Percentiles rank a stretch among this genome's conserved stretches.
These are phyloP conservation scores for Nestor notabilis DNA, from an alignment of 2,113 vertebrate species.

Conservation along the genomic window DNA sequence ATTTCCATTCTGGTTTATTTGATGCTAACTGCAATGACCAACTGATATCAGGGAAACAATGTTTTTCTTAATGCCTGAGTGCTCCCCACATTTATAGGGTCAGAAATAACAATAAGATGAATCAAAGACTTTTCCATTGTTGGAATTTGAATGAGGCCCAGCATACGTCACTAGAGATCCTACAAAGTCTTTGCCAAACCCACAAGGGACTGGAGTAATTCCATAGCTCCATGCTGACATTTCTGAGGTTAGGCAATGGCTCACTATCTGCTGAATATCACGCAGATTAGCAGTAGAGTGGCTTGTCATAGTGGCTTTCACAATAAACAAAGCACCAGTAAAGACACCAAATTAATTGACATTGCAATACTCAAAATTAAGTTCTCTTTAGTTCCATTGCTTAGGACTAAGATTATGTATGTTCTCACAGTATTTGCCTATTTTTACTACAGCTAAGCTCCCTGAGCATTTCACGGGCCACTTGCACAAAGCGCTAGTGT, in stretches of 20 bases:
- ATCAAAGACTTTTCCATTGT: conserved; percentile 33
- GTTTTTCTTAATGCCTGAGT: neutral
- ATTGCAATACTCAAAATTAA: neutral
- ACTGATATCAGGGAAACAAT: neutral
- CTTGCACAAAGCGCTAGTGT: neutral
- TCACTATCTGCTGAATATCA: conserved; percentile 24
- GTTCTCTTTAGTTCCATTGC: neutral
- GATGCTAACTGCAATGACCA: neutral
- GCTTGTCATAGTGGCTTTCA: conserved; percentile 1
- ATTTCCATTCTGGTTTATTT: conserved; percentile 29
- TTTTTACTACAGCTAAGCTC: neutral
- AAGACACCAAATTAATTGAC: neutral
- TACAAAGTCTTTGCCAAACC: conserved; percentile 41
- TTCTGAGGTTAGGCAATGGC: conserved; percentile 42
- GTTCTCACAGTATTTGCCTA: neutral
- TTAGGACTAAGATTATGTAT: neutral
- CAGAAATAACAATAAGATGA: conserved; percentile 34
- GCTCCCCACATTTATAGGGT: conserved; percentile 18
- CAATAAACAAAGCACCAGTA: neutral
- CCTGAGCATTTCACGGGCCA: neutral
- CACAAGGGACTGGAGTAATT: conserved; percentile 34
- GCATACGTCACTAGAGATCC: conserved; percentile 22
- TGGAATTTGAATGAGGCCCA: conserved; percentile 35
- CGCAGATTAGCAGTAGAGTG: neutral
- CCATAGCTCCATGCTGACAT: conserved; percentile 3